A percentile compares a stretch with the other conserved stretches of the same genome.
phyloP scores from a whole-genome alignment of 1,140 invertebrate species.

The Rhagoletis pomonella region DNA sequence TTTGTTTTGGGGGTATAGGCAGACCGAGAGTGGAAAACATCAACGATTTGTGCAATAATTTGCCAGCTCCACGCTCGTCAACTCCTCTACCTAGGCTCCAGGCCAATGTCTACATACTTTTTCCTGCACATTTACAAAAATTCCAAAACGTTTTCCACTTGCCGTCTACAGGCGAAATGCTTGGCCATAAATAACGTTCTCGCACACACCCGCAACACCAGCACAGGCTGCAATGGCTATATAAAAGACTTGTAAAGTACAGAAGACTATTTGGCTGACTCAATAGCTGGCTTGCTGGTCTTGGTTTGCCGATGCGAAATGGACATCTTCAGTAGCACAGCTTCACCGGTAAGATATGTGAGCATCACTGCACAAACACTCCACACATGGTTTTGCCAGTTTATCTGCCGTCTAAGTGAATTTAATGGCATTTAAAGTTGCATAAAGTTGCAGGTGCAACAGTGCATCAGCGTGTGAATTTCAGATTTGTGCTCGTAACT shows the following conservation, averaged over 20 bases:
- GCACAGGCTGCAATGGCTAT: not conserved
- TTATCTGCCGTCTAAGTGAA: constrained; percentile 50
- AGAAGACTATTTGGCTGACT: not conserved
- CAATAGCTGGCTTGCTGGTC: too few relatives aligned
- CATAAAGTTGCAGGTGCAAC: constrained; percentile 48
- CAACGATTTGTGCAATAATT: too few relatives aligned
- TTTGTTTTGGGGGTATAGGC: too few relatives aligned
- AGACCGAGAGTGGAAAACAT: too few relatives aligned
- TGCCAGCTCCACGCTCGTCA: too few relatives aligned
- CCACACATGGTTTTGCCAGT: constrained; percentile 21
- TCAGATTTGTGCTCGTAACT: constrained; percentile 36
- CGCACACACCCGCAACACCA: not conserved
- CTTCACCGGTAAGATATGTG: not conserved
- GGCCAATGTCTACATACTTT: not conserved
- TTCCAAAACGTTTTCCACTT: constrained; percentile 51
- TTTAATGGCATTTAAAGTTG: constrained; percentile 50
- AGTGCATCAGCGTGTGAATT: constrained; percentile 45
- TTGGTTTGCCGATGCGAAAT: constrained; percentile 34
- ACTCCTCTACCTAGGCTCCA: too few relatives aligned
- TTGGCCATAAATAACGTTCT: constrained; percentile 28
- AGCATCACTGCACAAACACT: not conserved
- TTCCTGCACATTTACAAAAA: not conserved
- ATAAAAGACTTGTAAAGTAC: constrained; percentile 42
- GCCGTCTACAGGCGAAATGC: constrained; percentile 18
- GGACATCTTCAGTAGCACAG: constrained; percentile 8